These are phyloP conservation scores for Stigmatopora argus DNA, from an alignment of 2,113 vertebrate species.

Conservation along the genomic window DNA sequence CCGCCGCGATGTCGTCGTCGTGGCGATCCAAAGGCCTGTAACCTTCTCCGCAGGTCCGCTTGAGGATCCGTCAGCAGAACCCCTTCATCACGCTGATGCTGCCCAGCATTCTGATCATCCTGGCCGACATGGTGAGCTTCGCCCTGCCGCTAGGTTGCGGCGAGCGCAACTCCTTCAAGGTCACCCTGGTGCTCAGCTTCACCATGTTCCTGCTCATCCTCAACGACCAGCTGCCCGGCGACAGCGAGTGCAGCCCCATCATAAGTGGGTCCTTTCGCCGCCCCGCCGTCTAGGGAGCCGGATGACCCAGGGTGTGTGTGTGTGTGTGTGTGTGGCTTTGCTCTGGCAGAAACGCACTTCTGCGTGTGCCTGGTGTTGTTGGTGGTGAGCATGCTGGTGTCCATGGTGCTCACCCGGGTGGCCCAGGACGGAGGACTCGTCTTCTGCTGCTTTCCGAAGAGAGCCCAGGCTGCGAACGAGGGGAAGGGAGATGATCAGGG, in stretches of 20 bases:
- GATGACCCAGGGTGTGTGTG: no score
- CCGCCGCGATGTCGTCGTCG: no score
- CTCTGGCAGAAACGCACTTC: conserved; percentile 64
- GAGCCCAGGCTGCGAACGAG: not conserved
- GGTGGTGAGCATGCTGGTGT: conserved; percentile 64
- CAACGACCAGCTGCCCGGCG: conserved; percentile 54
- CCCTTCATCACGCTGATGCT: conserved; percentile 62
- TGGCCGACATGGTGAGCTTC: conserved; percentile 63
- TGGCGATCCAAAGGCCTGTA: no score
- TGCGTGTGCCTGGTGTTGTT: conserved; percentile 59
- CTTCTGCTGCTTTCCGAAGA: conserved; percentile 15
- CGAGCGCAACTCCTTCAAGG: conserved; percentile 68
- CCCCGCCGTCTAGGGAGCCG: no score
- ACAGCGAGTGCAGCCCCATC: conserved; percentile 60
- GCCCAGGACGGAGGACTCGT: conserved; percentile 37
- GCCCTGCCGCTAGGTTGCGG: conserved; percentile 61
- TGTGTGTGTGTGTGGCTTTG: not conserved
- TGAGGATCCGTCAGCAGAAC: conserved; percentile 38
- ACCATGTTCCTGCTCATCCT: conserved; percentile 72
- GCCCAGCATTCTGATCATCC: conserved; percentile 59
- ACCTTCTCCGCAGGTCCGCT: conserved; percentile 40
- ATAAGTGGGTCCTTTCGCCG: conserved; percentile 53
- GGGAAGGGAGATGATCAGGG: conserved; percentile 17
- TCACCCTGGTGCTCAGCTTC: conserved; percentile 73
- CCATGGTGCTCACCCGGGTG: conserved; percentile 59